Evolutionary conservation across 2,797 vertebrate species (phyloP).

Genomic region (Poecilia velifera): DNA sequence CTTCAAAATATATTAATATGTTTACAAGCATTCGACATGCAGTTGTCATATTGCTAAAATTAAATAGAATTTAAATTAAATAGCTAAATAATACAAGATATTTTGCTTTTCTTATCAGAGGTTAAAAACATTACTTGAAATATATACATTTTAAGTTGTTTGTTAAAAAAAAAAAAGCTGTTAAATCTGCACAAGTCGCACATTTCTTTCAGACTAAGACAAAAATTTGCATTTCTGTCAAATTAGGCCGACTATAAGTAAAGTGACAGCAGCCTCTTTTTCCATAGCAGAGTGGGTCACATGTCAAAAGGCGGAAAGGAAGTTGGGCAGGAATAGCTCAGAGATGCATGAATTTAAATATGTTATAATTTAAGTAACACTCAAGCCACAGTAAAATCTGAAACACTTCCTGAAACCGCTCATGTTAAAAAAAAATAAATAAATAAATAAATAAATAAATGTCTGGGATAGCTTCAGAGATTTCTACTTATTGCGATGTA

Average conservation of each 20-base stretch:
- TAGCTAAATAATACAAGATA: neutral
- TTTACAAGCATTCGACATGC: neutral
- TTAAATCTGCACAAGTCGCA: slow-evolving; percentile 37
- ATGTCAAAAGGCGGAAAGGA: slow-evolving; percentile 19
- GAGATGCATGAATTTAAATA: neutral
- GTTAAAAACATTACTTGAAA: neutral
- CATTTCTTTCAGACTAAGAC: slow-evolving; percentile 25
- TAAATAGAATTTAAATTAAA: neutral
- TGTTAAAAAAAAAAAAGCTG: neutral
- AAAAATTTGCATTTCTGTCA: slow-evolving; percentile 36
- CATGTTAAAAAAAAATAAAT: neutral
- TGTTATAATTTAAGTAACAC: neutral
- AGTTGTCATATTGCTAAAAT: neutral
- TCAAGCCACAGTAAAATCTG: neutral
- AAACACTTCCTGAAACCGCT: neutral
- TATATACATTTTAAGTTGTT: neutral
- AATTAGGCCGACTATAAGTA: slow-evolving; percentile 36
- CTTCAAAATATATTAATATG: neutral
- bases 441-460: no score
- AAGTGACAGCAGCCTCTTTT: slow-evolving; percentile 42
- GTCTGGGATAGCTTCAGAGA: slow-evolving; percentile 49
- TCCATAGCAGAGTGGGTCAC: slow-evolving; percentile 17
- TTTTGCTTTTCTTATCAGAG: neutral
- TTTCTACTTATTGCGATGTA: slow-evolving; percentile 39
- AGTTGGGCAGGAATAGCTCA: slow-evolving; percentile 15